Evolutionary conservation across 2,797 vertebrate species (phyloP), one percentile per base, ranked within the genome.

Genomic region (Anniella stebbinsi): DNA sequence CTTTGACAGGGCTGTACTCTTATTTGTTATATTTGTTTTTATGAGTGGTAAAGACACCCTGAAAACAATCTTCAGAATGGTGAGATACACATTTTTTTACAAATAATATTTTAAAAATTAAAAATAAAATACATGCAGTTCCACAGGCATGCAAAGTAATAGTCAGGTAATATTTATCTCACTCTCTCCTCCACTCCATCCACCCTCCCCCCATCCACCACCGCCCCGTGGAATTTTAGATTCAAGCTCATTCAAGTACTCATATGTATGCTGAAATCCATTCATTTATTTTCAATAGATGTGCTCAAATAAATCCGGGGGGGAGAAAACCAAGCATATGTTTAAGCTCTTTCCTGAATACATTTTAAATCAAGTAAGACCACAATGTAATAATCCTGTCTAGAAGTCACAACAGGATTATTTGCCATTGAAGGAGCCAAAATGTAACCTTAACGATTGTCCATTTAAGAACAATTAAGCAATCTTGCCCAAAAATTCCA

Each of bases 251-350:
- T 75, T 87, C 54, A 82, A 90, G 63, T 54, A 90, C 69, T 72
- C 38, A 48, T 70, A 81, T 73, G 15, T 57, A 45, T 73, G 80
- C 18, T 87, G 51, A 81, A 54, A 90, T 81, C 70, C 84, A 90
- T 81, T 90, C 57, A 38, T 82, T 87, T 25, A 38, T 76, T 90
- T 87, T 76, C 57, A 87, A 36, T 36, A 45, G 70, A 87, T 90
- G 63, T 82, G 69, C 70, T 87, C 87, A 90, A 69, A 82, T 82
- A 90, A 86, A 90, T 87, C 54, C 18, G 25, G 70, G 66, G n/a
- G 75, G 82, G 87, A 90, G 45, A 45, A 45, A 45, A 45, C 75
- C 75, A 87, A 90, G 41, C 78, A 75, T 90, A 81, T 90, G 77
- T 81, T 76, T 81, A 86, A 87, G 57, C 78, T 87, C 69, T 87